phyloP scores from a whole-genome alignment of 2,797 vertebrate genomes.

The Agapornis canus region DNA sequence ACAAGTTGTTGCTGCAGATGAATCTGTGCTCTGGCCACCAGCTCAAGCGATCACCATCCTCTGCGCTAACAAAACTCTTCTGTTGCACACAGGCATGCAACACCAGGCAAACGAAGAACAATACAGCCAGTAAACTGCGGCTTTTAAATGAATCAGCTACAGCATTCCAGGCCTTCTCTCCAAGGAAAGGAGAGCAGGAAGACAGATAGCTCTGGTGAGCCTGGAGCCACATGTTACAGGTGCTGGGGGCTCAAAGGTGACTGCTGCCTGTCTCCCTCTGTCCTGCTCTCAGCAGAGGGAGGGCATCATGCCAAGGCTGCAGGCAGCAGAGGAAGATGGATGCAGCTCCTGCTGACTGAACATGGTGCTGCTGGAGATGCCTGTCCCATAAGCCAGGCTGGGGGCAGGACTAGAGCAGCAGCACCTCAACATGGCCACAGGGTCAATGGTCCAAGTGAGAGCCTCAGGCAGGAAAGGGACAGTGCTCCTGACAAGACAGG shows the following conservation, averaged over 20 bases:
- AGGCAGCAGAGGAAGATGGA: neutral
- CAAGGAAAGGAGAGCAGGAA: neutral
- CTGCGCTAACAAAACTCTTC: conserved; percentile 31
- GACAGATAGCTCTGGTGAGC: neutral
- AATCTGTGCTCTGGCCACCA: conserved; percentile 20
- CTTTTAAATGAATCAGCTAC: conserved; percentile 5
- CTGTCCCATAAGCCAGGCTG: rapidly evolving
- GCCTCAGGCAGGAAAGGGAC: neutral
- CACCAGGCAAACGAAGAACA: conserved; percentile 44
- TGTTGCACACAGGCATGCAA: neutral
- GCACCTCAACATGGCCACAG: neutral
- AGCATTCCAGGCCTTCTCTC: neutral
- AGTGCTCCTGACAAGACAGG: neutral
- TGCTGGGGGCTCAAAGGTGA: neutral
- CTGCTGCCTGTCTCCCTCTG: neutral
- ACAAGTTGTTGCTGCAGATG: conserved; percentile 34
- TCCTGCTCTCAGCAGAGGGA: neutral
- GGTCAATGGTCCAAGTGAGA: neutral
- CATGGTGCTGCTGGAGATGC: neutral
- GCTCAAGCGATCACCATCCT: neutral
- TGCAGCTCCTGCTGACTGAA: neutral
- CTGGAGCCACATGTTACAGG: neutral
- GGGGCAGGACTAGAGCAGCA: neutral
- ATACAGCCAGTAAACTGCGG: neutral
- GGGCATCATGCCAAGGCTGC: neutral